A percentile compares a stretch with the other conserved stretches of the same genome.
phyloP scores from a whole-genome alignment of 2,113 vertebrate genomes.

The Tragulus kanchil region DNA sequence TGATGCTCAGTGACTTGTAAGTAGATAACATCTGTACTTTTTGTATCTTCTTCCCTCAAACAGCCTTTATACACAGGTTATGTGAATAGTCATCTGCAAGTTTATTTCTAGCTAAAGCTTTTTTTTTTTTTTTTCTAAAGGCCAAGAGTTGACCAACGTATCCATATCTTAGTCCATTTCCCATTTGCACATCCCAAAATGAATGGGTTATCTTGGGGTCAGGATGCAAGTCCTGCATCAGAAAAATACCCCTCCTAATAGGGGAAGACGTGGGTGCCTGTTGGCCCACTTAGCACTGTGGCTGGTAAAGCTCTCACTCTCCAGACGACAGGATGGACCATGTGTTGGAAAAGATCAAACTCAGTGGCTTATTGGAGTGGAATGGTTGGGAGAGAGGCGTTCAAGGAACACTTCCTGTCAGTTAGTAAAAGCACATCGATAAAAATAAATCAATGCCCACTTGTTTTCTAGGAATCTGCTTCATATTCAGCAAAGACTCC shows the following conservation, averaged over 20 bases:
- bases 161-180: not conserved
- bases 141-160: not conserved
- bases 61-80: not conserved
- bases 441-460: slow-evolving; percentile 79
- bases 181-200: not conserved
- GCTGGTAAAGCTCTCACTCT: not conserved
- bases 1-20: not conserved
- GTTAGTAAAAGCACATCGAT: slow-evolving; percentile 82
- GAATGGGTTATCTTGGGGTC: not conserved
- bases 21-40: not conserved
- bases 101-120: not conserved
- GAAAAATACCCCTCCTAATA: not conserved
- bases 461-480: slow-evolving; percentile 82
- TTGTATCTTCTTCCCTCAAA: not conserved
- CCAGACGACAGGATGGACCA: not conserved
- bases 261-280: not conserved
- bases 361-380: slow-evolving; percentile 77
- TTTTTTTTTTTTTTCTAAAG: not conserved
- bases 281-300: not conserved
- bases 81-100: not conserved
- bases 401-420: slow-evolving; percentile 76
- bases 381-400: slow-evolving; percentile 71
- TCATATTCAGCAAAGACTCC: slow-evolving; percentile 71
- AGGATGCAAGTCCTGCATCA: not conserved
- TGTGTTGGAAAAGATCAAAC: slow-evolving; percentile 66